Conservation (phyloP, 2,888 invertebrate species). For the Chirona hameri region DNA sequence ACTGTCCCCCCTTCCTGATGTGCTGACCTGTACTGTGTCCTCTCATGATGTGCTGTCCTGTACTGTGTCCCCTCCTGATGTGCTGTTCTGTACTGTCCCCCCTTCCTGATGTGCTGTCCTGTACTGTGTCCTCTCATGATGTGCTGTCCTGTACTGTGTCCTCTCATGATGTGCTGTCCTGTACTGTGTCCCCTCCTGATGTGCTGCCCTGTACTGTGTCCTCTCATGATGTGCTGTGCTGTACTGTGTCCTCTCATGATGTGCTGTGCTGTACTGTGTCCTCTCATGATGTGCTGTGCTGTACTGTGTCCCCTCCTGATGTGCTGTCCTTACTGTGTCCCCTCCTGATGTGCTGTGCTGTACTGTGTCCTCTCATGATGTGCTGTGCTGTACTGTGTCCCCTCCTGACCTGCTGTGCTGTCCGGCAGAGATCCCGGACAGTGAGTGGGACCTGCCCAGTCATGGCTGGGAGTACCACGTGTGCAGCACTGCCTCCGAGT, state of each 20-base stretch:
- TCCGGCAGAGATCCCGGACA: slow-evolving; percentile 48
- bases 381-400: slow-evolving; percentile 35
- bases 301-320: too few species aligned
- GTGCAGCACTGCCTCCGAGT: slow-evolving; percentile 61
- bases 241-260: too few species aligned
- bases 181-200: too few species aligned
- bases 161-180: not conserved
- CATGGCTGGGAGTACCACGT: slow-evolving; percentile 64
- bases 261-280: not conserved
- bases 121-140: too few species aligned
- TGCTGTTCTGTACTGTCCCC: too few species aligned
- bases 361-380: not conserved
- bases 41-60: not conserved
- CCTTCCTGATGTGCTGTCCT: not conserved
- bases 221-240: not conserved
- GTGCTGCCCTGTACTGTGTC: too few species aligned
- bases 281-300: not conserved
- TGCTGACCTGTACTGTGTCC: slow-evolving; percentile 35
- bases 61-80: too few species aligned
- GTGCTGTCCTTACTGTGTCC: not conserved
- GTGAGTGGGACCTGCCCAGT: slow-evolving; percentile 55
- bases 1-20: too few species aligned
- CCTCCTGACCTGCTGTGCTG: not conserved
- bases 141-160: too few species aligned
- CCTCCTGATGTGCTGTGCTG: slow-evolving; percentile 34